phyloP scores from a whole-genome alignment of 2,797 vertebrate genomes.

The Amniataba percoides region DNA sequence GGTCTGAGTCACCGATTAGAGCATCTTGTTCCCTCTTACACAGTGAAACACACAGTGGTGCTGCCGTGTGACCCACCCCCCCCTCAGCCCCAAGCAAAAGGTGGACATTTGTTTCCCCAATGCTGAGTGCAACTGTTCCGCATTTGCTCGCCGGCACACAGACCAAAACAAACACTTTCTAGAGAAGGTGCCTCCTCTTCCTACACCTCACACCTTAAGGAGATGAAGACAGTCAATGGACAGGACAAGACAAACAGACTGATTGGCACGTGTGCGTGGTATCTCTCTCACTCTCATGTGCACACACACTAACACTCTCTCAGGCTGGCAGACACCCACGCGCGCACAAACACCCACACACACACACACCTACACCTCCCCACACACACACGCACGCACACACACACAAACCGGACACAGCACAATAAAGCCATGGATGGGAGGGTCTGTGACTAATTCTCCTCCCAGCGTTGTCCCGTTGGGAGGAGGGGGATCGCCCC shows the following conservation, averaged over 20 bases:
- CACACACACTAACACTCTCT: conserved; percentile 41
- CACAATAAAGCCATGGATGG: conserved; percentile 86
- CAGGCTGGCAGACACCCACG: conserved; percentile 47
- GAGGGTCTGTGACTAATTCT: conserved; percentile 88
- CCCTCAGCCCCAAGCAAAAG: conserved; percentile 67
- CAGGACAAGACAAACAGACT: conserved; percentile 68
- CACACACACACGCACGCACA: conserved; percentile 19
- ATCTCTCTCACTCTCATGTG: conserved; percentile 3
- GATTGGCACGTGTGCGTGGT: conserved; percentile 46
- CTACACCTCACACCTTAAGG: conserved; percentile 61
- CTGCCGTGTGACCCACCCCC: conserved; percentile 43
- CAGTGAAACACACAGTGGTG: conserved; percentile 27
- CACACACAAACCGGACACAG: conserved; percentile 47
- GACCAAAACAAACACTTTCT: conserved; percentile 64
- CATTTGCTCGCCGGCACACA: conserved; percentile 63
- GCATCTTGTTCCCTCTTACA: conserved; percentile 11
- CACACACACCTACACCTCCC: conserved; percentile 19
- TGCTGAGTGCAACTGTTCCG: conserved; percentile 58
- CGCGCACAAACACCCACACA: conserved; percentile 16
- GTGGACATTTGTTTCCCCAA: conserved; percentile 70
- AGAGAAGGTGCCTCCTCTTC: conserved; percentile 48
- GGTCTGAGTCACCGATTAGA: conserved; percentile 11
- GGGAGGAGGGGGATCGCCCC: conserved; percentile 80
- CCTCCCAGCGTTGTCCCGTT: conserved; percentile 83
- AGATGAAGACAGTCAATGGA: conserved; percentile 46